Percentiles rank a stretch among this genome's conserved stretches.
These are phyloP conservation scores for Saturnia japonica DNA, from an alignment of 2,888 invertebrate genomes.

Conservation along the genomic window DNA sequence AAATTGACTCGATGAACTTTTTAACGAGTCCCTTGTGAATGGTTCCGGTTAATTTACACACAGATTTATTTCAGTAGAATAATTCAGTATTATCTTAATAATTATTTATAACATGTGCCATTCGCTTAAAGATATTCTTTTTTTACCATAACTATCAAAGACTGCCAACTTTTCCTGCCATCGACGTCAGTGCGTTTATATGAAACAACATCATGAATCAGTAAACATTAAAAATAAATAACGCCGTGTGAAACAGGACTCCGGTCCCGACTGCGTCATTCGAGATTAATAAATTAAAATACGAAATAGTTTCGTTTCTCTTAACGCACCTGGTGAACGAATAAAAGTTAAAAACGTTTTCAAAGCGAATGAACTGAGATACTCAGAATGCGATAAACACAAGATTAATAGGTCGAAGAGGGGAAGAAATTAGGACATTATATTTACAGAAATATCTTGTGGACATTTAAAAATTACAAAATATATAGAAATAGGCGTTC, in stretches of 20 bases:
- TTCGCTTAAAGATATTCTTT: background rate
- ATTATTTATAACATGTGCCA: background rate
- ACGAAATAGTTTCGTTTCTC: constrained; percentile 29
- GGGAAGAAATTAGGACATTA: constrained; percentile 15
- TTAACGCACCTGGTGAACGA: background rate
- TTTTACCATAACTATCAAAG: constrained; percentile 6
- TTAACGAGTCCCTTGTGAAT: too few species aligned
- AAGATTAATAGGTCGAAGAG: constrained; percentile 11
- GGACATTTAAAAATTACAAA: background rate
- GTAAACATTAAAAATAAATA: constrained; percentile 50
- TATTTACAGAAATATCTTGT: background rate
- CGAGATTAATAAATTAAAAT: constrained; percentile 44
- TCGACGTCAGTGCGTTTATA: background rate
- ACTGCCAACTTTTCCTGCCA: constrained; percentile 4
- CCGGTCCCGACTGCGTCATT: constrained; percentile 29
- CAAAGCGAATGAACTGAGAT: constrained; percentile 8
- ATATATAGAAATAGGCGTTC: constrained; percentile 18
- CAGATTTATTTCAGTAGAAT: background rate
- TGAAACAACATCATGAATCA: constrained; percentile 43
- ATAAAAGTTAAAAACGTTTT: constrained; percentile 31
- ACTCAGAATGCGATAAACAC: constrained; percentile 15
- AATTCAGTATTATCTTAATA: background rate
- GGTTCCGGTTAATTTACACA: background rate
- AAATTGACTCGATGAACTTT: too few species aligned
- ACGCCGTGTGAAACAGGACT: constrained; percentile 42